A percentile compares a stretch with the other conserved stretches of the same genome.
These are phyloP conservation scores for Battus philenor DNA, from an alignment of 1,140 invertebrate genomes.

Conservation along the genomic window DNA sequence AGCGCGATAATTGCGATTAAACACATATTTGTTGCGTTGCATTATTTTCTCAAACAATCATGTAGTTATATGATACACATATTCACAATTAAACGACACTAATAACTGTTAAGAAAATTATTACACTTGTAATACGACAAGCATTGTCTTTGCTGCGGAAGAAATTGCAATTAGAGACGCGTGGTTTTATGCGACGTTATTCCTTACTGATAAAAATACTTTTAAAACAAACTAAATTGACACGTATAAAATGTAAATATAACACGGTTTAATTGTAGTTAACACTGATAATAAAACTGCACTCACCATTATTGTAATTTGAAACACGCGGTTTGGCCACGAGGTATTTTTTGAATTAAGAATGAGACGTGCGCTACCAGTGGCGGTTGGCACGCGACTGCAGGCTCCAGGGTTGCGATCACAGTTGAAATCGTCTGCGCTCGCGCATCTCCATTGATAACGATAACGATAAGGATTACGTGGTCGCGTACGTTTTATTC, in stretches of 20 bases:
- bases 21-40: neutral
- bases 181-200: slow-evolving; percentile 1
- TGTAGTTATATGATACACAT: neutral
- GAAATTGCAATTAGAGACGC: slow-evolving; percentile 14
- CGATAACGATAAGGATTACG: slow-evolving; percentile 32
- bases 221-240: slow-evolving; percentile 2
- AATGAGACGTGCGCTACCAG: slow-evolving; percentile 24
- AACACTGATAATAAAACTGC: slow-evolving; percentile 17
- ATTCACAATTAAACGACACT: neutral
- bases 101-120: neutral
- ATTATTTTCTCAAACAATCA: neutral
- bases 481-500: too few relatives aligned
- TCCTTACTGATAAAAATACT: slow-evolving; percentile 1
- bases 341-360: slow-evolving; percentile 21
- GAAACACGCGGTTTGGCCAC: slow-evolving; percentile 27
- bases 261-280: neutral
- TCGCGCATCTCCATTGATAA: slow-evolving; percentile 47
- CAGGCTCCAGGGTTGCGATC: slow-evolving; percentile 24
- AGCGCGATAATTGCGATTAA: too few relatives aligned
- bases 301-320: slow-evolving; percentile 44
- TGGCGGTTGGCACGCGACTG: slow-evolving; percentile 34
- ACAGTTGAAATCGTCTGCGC: slow-evolving; percentile 31
- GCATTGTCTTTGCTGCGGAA: slow-evolving; percentile 1
- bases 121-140: neutral
- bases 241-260: neutral